Evolutionary conservation across 37 sponge, comb jelly and placozoan genomes (phyloP), one percentile per base, ranked within the genome.

Genomic region (Corticium candelabrum): DNA sequence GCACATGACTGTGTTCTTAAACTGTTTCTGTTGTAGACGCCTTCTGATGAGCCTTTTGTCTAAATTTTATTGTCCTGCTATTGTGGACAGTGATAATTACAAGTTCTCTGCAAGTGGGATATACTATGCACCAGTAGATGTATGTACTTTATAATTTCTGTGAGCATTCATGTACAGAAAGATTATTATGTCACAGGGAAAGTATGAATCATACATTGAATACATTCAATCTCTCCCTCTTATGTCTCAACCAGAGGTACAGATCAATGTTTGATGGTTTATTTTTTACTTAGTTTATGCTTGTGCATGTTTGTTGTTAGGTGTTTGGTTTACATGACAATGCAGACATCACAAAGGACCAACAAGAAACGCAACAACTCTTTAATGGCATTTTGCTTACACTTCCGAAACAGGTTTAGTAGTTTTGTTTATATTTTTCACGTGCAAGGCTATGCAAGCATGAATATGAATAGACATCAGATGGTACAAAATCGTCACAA

Each of bases 311-410:
- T 72, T 72, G 32, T 72, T 27, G n/a, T 27, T 50, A 50, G 27
- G 76, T 83, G 11, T 83, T 79, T 69, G 86, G 86, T 29, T 68
- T 85, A 4, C 86, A 85, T 56, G 86, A 85, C 37, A 85, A 85
- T 82, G 86, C 86, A 11, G 81, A 85, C 68, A 85, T 85, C 68
- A 82, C 81, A 3, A 72, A 74, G 40, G 81, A 74, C 69, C 86
- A 83, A 31, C 67, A 82, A 69, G 81, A 85, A 33, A 82, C 86
- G 2, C 83, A 41, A 43, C 73, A 85, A 29, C 40, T 85, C 27
- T 82, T 85, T 68, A 74, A 74, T 68, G 72, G 83, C 40, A 74
- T 85, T 21, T 68, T 85, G 1, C 69, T 75, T 4, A 85, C 81
- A 3, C 86, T 74, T 5, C 77, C 83, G 1, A 36, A 37, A 30